A percentile compares a stretch with the other conserved stretches of the same genome.
Evolutionary conservation across 2,797 vertebrate genomes (phyloP).

Genomic region (Pangasius larnaudii): DNA sequence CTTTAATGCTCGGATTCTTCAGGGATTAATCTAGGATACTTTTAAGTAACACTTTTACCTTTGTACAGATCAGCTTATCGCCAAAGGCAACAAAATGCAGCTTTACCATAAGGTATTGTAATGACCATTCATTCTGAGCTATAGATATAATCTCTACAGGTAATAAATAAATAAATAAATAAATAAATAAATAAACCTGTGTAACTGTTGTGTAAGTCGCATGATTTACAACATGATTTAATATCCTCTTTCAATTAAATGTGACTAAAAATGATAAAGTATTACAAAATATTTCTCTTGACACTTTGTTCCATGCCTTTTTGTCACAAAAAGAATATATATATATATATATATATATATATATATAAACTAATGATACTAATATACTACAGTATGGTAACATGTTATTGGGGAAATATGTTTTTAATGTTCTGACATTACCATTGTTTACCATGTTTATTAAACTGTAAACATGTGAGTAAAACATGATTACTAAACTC

Average conservation of each 20-base stretch:
- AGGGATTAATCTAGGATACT: background rate
- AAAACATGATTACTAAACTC: background rate
- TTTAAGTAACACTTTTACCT: background rate
- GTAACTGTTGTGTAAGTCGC: background rate
- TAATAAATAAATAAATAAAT: background rate
- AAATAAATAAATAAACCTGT: background rate
- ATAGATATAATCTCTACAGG: background rate
- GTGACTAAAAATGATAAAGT: background rate
- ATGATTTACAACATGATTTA: background rate
- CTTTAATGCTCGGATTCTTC: background rate
- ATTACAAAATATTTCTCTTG: background rate
- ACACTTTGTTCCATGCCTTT: background rate
- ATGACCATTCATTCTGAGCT: background rate
- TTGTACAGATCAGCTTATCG: background rate
- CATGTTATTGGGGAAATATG: background rate
- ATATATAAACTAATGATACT: background rate
- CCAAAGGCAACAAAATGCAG: background rate
- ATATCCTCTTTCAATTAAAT: background rate
- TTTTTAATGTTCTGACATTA: background rate
- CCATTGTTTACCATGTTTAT: background rate
- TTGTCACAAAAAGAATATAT: background rate
- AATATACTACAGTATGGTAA: background rate
- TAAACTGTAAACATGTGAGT: background rate
- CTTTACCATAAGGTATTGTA: background rate
- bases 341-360: no score